Evolutionary conservation across 1,140 invertebrate genomes (phyloP).

Genomic region (Ericerus pela): DNA sequence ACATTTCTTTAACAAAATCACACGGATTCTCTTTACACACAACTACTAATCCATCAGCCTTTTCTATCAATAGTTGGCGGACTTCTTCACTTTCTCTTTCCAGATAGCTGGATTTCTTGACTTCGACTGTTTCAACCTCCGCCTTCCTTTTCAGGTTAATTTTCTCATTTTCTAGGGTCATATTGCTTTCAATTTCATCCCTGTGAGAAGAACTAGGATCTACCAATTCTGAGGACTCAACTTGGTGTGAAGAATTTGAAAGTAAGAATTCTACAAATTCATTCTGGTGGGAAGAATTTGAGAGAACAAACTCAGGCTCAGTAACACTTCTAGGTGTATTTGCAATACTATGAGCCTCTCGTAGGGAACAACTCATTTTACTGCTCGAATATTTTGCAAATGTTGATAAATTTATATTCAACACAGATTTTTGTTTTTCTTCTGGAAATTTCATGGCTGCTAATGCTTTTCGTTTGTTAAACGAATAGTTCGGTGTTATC

Average conservation of each 20-base stretch:
- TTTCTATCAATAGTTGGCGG: slow-evolving; percentile 35
- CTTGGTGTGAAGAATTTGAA: too few species aligned
- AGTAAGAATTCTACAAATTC: too few species aligned
- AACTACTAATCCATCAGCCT: slow-evolving; percentile 65
- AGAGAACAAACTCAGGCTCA: too few species aligned
- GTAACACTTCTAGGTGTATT: too few species aligned
- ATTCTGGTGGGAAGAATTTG: too few species aligned
- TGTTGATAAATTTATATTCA: slow-evolving; percentile 46
- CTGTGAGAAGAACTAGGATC: too few species aligned
- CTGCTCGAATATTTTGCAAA: background rate
- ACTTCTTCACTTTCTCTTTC: slow-evolving; percentile 31
- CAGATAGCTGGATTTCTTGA: slow-evolving; percentile 7
- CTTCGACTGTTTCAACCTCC: slow-evolving; percentile 19
- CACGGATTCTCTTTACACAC: slow-evolving; percentile 58
- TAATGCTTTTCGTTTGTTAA: slow-evolving; percentile 58
- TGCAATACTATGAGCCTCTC: too few species aligned
- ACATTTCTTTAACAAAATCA: slow-evolving; percentile 54
- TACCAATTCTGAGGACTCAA: too few species aligned
- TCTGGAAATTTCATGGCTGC: slow-evolving; percentile 57
- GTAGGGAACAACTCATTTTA: too few species aligned
- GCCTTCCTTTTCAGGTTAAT: slow-evolving; percentile 23
- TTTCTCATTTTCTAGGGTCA: slow-evolving; percentile 16
- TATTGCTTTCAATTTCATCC: slow-evolving; percentile 1
- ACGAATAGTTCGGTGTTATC: slow-evolving; percentile 59
- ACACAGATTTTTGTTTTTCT: slow-evolving; percentile 47